Evolutionary conservation across 2,113 vertebrate species (phyloP).

Genomic region (Cichladusa arquata): DNA sequence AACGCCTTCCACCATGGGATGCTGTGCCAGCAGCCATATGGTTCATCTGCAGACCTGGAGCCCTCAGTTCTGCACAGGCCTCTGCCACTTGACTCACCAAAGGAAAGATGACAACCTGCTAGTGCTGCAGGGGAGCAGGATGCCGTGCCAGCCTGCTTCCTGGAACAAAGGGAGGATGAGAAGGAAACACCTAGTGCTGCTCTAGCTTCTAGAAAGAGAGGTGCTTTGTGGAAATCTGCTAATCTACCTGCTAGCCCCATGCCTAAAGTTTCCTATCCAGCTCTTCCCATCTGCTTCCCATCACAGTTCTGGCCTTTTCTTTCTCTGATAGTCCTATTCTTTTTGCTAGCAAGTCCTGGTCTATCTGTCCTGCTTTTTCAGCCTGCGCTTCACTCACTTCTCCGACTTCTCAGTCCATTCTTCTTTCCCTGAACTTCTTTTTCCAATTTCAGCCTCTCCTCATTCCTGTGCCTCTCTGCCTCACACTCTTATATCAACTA

Average conservation of each 20-base stretch:
- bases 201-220: background rate
- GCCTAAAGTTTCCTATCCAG: background rate
- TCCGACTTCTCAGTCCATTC: background rate
- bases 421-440: background rate
- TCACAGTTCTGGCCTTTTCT: background rate
- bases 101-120: background rate
- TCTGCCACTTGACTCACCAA: rapidly evolving
- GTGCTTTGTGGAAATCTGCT: background rate
- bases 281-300: background rate
- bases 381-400: background rate
- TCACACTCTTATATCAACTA: background rate
- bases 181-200: background rate
- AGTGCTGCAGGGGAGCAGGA: background rate
- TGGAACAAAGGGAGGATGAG: background rate
- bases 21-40: background rate
- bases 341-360: background rate
- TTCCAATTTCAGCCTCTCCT: background rate
- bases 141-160: background rate
- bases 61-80: background rate
- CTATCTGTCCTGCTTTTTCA: background rate
- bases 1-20: background rate
- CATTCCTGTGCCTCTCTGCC: background rate
- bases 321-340: background rate
- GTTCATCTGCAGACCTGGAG: background rate
- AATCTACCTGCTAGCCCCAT: background rate